Evolutionary conservation across 2,113 vertebrate species (phyloP).

Genomic region (Microcebus ravelobensis): DNA sequence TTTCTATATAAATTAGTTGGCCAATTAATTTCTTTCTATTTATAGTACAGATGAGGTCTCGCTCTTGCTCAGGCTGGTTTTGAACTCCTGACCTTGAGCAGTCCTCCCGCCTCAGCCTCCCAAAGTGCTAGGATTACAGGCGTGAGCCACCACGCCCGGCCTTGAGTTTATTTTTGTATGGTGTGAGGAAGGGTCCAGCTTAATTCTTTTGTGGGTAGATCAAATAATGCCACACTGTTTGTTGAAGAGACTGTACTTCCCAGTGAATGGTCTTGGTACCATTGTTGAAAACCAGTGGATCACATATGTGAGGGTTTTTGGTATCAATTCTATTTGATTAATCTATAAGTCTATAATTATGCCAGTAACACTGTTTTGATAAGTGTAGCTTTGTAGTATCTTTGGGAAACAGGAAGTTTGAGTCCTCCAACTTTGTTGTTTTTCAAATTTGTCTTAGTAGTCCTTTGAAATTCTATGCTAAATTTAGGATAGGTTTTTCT

Average conservation of each 20-base stretch:
- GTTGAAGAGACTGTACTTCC: neutral
- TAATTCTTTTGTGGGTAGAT: neutral
- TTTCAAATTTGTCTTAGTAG: neutral
- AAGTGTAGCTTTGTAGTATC: neutral
- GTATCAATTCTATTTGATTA: neutral
- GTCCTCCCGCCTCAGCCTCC: too few species aligned
- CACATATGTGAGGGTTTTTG: too few species aligned
- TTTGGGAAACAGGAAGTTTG: neutral
- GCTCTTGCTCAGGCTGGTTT: too few species aligned
- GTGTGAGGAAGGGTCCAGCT: rapidly evolving
- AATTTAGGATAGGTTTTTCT: neutral
- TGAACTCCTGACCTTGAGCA: too few species aligned
- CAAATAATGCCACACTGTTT: neutral
- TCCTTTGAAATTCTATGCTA: neutral
- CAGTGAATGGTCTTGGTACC: rapidly evolving
- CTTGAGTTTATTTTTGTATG: neutral
- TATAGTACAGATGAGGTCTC: too few species aligned
- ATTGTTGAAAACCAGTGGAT: neutral
- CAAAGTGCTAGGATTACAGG: too few species aligned
- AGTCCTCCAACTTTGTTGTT: neutral
- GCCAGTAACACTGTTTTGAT: neutral
- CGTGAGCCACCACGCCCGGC: too few species aligned
- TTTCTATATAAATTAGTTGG: too few species aligned
- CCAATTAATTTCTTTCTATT: too few species aligned
- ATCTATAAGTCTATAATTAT: neutral